Conservation (phyloP, 2,113 vertebrate species). For the Pseudolaguvia tuberculata region DNA sequence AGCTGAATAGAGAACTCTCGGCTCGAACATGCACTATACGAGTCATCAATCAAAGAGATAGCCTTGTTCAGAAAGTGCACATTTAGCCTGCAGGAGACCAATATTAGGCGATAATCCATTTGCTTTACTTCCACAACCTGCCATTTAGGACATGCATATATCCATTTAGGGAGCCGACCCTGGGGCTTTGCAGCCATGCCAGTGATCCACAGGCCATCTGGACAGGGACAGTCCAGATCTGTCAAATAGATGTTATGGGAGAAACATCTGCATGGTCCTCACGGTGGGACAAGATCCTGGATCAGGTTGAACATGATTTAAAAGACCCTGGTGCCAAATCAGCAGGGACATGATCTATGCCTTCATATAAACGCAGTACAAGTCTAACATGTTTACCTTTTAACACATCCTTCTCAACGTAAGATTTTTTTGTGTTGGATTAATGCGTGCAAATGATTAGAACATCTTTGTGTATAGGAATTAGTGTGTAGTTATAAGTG, state of each 20-base stretch:
- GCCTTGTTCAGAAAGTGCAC: slow-evolving; percentile 2
- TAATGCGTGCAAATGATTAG: slow-evolving; percentile 39
- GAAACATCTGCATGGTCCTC: slow-evolving; percentile 34
- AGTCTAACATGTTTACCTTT: slow-evolving; percentile 30
- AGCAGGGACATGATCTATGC: slow-evolving; percentile 26
- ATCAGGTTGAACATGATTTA: slow-evolving; percentile 25
- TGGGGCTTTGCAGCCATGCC: slow-evolving; percentile 54
- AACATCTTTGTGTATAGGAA: slow-evolving; percentile 38
- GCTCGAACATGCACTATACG: neutral
- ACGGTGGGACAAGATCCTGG: slow-evolving; percentile 12
- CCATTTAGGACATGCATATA: slow-evolving; percentile 50
- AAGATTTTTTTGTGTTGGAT: slow-evolving; percentile 30
- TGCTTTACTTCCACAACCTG: slow-evolving; percentile 49
- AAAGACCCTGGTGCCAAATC: slow-evolving; percentile 39
- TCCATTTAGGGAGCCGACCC: slow-evolving; percentile 56
- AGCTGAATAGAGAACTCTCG: neutral
- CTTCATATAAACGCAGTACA: slow-evolving; percentile 20
- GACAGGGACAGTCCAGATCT: slow-evolving; percentile 49
- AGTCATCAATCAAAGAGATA: neutral
- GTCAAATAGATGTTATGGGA: slow-evolving; percentile 62
- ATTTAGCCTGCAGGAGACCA: slow-evolving; percentile 20
- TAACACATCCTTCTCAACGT: slow-evolving; percentile 28
- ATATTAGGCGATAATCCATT: neutral
- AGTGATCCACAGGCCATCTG: slow-evolving; percentile 58
- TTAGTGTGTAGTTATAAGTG: slow-evolving; percentile 43